Conservation (phyloP, 2,113 vertebrate species). For the Nettapus auritus region DNA sequence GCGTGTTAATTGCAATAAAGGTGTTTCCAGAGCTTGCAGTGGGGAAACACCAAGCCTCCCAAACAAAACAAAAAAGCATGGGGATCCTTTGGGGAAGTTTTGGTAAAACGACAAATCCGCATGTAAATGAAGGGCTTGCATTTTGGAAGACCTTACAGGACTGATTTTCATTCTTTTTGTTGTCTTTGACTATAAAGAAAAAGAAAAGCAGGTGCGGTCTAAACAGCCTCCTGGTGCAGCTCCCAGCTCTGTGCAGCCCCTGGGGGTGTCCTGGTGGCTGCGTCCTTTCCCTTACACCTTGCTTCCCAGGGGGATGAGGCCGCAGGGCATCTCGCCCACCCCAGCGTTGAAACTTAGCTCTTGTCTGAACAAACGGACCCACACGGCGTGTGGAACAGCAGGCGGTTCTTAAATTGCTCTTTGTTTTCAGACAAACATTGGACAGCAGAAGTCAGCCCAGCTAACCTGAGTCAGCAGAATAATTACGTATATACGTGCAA, state of each 20-base stretch:
- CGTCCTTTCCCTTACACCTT: neutral
- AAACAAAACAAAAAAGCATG: neutral
- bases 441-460: conserved; percentile 8
- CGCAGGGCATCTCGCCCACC: neutral
- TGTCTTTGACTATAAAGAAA: neutral
- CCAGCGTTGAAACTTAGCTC: neutral
- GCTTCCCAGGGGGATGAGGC: neutral
- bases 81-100: neutral
- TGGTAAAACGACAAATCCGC: neutral
- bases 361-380: neutral
- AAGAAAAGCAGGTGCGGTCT: neutral
- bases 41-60: neutral
- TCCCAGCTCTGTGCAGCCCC: neutral
- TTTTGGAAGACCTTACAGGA: neutral
- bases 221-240: neutral
- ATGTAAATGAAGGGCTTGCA: neutral
- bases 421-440: conserved; percentile 22
- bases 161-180: neutral
- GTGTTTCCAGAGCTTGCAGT: neutral
- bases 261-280: neutral
- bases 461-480: conserved; percentile 30
- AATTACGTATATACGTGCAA: conserved; percentile 1
- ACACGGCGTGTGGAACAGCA: neutral
- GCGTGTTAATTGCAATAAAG: neutral
- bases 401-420: neutral